These are phyloP conservation scores for Podarcis raffonei DNA, from an alignment of 2,113 vertebrate genomes.

Conservation along the genomic window DNA sequence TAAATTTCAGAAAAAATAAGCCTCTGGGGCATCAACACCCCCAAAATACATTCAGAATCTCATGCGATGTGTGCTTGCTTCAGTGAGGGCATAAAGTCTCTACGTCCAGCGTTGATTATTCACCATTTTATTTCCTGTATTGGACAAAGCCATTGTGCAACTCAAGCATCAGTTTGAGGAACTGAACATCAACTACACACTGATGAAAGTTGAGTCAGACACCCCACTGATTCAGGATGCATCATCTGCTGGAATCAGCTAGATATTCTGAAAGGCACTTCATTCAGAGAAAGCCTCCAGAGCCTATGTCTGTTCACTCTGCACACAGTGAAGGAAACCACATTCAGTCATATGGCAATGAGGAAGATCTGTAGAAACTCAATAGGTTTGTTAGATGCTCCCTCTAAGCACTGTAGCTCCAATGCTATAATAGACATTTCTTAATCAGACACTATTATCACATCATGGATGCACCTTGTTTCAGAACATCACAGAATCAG, in stretches of 20 bases:
- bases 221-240: neutral
- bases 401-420: neutral
- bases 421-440: neutral
- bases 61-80: no score
- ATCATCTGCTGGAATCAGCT: neutral
- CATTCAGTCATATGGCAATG: neutral
- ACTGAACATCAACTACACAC: neutral
- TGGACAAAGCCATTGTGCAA: constrained; percentile 21
- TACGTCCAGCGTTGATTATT: neutral
- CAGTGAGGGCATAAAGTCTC: no score
- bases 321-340: neutral
- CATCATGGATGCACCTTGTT: neutral
- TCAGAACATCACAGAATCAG: neutral
- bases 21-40: no score
- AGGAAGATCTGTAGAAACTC: neutral
- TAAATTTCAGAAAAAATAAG: no score
- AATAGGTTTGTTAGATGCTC: neutral
- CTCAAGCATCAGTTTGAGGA: constrained; percentile 5
- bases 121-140: constrained; percentile 23
- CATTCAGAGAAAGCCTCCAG: neutral
- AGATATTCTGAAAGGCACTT: neutral
- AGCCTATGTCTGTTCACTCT: neutral
- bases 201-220: neutral
- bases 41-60: no score
- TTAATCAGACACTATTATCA: neutral